Percentiles rank a stretch among this genome's conserved stretches.
phyloP scores from a whole-genome alignment of 2,797 vertebrate genomes.

The Simalia tracyae region DNA sequence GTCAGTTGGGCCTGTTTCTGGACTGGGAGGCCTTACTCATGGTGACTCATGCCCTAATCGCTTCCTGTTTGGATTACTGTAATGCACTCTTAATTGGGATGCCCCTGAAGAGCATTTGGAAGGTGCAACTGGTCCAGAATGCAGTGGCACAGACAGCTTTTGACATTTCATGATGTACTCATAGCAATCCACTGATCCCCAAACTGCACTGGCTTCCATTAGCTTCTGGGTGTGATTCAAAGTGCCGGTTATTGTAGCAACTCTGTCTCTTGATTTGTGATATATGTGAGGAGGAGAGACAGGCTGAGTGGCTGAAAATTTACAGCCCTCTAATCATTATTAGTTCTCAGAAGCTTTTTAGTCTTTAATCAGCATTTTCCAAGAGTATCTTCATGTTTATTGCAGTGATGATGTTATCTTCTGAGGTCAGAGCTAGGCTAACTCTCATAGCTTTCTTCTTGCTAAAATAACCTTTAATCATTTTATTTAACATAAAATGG shows the following conservation, averaged over 20 bases:
- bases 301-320: background rate
- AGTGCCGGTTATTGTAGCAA: background rate
- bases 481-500: background rate
- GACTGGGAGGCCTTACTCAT: background rate
- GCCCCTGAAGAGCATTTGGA: background rate
- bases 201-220: background rate
- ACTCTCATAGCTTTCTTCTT: background rate
- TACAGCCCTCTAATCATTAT: background rate
- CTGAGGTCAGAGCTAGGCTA: background rate
- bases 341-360: background rate
- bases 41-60: background rate
- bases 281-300: background rate
- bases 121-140: background rate
- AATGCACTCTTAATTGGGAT: background rate
- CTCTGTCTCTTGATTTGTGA: background rate
- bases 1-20: background rate
- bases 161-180: background rate
- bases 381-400: background rate
- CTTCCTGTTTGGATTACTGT: background rate
- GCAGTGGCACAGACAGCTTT: background rate
- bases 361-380: background rate
- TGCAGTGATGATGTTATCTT: background rate
- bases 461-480: background rate
- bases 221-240: background rate
- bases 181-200: background rate